A percentile compares a stretch with the other conserved stretches of the same genome.
Evolutionary conservation across 2,888 invertebrate genomes (phyloP).

Genomic region (Chesias legatella): DNA sequence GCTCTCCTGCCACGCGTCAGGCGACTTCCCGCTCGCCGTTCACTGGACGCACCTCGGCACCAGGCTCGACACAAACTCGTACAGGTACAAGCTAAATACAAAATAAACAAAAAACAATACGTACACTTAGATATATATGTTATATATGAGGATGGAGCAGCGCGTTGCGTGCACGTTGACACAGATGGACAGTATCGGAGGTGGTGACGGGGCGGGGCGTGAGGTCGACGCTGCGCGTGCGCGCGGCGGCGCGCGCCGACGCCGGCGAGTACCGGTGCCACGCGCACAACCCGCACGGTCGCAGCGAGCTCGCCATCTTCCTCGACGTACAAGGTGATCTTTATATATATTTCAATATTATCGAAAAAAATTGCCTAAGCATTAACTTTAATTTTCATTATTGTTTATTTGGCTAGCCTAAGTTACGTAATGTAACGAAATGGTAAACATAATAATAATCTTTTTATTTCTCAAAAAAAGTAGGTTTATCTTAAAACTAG

Average conservation of each 20-base stretch:
- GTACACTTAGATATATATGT: no score
- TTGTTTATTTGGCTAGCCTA: no score
- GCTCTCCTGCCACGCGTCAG: slow-evolving; percentile 87
- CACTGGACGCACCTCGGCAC: slow-evolving; percentile 87
- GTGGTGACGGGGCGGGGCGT: slow-evolving; percentile 83
- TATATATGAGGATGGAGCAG: background rate
- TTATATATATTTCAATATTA: no score
- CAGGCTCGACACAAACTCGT: slow-evolving; percentile 83
- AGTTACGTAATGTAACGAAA: no score
- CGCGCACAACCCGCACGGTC: slow-evolving; percentile 85
- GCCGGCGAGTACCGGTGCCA: slow-evolving; percentile 86
- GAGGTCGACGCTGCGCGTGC: slow-evolving; percentile 83
- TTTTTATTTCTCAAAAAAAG: no score
- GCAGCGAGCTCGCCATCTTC: slow-evolving; percentile 82
- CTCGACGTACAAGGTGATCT: slow-evolving; percentile 83
- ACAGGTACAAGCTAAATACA: slow-evolving; percentile 52
- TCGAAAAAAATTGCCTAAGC: no score
- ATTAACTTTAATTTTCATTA: no score
- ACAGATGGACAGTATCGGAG: slow-evolving; percentile 82
- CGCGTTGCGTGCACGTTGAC: background rate
- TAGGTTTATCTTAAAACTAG: no score
- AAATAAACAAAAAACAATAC: no score
- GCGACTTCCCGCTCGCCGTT: slow-evolving; percentile 89
- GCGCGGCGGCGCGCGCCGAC: slow-evolving; percentile 83
- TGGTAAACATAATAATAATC: no score